Percentiles rank a stretch among this genome's conserved stretches.
Evolutionary conservation across 2,113 vertebrate species (phyloP).

Genomic region (Anarhynchus alexandrinus): DNA sequence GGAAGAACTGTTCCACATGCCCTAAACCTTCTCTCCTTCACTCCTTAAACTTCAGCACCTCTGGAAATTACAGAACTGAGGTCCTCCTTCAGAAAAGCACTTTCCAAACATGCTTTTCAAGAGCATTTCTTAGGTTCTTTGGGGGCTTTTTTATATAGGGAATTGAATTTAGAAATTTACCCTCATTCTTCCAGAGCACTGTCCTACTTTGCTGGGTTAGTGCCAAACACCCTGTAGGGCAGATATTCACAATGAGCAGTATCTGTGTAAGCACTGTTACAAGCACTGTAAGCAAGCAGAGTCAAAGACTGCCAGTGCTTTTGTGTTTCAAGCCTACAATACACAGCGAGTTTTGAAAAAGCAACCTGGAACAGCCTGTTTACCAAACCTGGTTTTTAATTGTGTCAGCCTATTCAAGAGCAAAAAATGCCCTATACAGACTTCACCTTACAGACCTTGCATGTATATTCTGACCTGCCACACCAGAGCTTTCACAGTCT

Average conservation of each 20-base stretch:
- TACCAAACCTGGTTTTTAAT: neutral
- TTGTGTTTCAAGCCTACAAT: neutral
- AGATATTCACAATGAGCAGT: neutral
- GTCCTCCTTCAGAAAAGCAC: neutral
- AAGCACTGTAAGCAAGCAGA: neutral
- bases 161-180: neutral
- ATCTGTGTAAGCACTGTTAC: neutral
- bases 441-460: neutral
- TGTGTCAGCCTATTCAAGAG: neutral
- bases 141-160: rapidly evolving
- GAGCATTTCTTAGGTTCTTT: neutral
- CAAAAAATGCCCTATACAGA: neutral
- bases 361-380: neutral
- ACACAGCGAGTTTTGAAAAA: neutral
- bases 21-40: neutral
- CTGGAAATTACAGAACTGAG: neutral
- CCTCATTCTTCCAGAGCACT: neutral
- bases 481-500: neutral
- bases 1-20: neutral
- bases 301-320: neutral
- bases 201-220: neutral
- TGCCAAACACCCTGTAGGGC: neutral
- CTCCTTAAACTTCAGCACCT: neutral
- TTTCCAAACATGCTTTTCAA: neutral
- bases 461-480: neutral